A percentile compares a stretch with the other conserved stretches of the same genome.
Evolutionary conservation across 2,797 vertebrate genomes (phyloP).

Genomic region (Galago senegalensis): DNA sequence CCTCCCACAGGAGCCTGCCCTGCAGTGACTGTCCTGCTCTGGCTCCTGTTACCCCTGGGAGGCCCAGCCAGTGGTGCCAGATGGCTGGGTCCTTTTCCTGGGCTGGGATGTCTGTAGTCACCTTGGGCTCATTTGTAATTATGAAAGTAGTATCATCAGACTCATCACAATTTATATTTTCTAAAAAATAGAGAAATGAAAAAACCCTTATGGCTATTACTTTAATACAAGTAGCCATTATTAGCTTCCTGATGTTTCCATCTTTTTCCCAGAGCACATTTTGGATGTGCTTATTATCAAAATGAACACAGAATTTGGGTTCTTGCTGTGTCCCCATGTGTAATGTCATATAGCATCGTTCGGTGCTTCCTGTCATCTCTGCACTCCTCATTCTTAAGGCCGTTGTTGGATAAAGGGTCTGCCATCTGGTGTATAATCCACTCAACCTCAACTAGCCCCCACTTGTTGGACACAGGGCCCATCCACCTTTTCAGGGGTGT

Average conservation of each 20-base stretch:
- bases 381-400: background rate
- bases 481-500: background rate
- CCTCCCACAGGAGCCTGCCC: fast-evolving
- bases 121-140: conserved; percentile 54
- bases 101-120: background rate
- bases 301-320: background rate
- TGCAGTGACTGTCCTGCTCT: background rate
- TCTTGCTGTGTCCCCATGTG: background rate
- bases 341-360: background rate
- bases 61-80: background rate
- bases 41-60: background rate
- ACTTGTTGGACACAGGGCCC: background rate
- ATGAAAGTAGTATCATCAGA: conserved; percentile 53
- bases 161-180: conserved; percentile 26
- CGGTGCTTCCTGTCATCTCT: background rate
- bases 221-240: background rate
- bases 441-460: background rate
- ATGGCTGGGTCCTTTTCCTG: background rate
- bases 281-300: background rate
- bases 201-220: background rate
- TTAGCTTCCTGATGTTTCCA: background rate
- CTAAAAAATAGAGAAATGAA: background rate
- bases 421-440: background rate
- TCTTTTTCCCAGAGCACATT: background rate
- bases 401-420: background rate